phyloP scores from a whole-genome alignment of 2,113 vertebrate genomes.

The Tragelaphus strepsiceros region DNA sequence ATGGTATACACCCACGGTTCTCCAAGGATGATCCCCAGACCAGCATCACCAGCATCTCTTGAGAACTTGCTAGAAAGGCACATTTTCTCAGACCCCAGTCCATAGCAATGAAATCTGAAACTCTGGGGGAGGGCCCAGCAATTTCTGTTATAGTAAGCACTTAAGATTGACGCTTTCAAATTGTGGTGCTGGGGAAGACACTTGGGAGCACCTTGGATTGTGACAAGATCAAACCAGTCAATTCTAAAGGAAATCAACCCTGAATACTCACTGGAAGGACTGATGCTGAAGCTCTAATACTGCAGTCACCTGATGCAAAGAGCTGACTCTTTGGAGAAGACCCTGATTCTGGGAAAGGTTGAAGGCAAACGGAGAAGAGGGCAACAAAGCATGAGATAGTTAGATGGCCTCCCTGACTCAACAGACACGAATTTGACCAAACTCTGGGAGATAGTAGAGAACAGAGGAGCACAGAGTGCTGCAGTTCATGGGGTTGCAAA shows the following conservation, averaged over 20 bases:
- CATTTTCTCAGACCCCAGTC: not conserved
- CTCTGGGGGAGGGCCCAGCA: not conserved
- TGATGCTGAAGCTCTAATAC: not conserved
- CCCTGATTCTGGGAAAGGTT: not conserved
- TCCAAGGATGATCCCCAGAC: not conserved
- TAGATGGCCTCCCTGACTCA: not conserved
- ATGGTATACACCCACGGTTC: not conserved
- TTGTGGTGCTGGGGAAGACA: not conserved
- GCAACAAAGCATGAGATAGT: not conserved
- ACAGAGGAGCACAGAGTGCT: not conserved
- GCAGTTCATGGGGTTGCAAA: not conserved
- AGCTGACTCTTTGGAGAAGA: not conserved
- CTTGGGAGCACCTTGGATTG: not conserved
- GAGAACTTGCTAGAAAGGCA: not conserved
- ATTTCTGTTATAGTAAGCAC: not conserved
- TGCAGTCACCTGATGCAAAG: not conserved
- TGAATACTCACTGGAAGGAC: not conserved
- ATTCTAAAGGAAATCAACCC: not conserved
- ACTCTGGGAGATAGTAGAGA: not conserved
- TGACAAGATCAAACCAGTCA: not conserved
- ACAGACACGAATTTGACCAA: not conserved
- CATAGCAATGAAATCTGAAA: not conserved
- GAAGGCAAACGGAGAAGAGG: not conserved
- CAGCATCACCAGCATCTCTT: not conserved
- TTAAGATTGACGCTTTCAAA: accelerated